Evolutionary conservation across 2,113 vertebrate species (phyloP), one percentile per base, ranked within the genome.

Genomic region (Pholis gunnellus): DNA sequence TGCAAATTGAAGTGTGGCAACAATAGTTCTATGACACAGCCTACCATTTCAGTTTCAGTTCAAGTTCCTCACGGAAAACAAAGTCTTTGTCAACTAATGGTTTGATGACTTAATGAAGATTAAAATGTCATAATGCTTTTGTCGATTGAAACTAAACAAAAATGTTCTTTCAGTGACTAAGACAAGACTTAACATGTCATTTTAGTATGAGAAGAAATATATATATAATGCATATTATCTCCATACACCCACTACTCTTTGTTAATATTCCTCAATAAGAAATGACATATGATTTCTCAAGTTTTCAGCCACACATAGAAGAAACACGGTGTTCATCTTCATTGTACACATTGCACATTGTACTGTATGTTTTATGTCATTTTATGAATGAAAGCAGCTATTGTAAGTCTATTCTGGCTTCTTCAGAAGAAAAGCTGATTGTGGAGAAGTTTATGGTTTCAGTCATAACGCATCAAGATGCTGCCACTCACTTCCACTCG

Each of bases 401-500:
- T 79, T 48, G 14, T 36, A 17, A 20, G 9, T 50, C 11, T 74
- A 15, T 29, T 78, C 44, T 46, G 64, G 46, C 72, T 69, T 64
- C 54, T 63, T 20, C 64, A 56, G 67, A 31, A 65, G 4, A 29
- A 66, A 78, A 59, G 34, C 50, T 34, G 27, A 68, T 67, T 78
- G 56, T 44, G 46, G 70, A 68, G 29, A 74, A 14, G 72, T 66
- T 83, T 71, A 31, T 29, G 44, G 40, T 72, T 75, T 80, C 40
- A 69, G 75, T 76, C 64, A 79, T 36, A 38, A 65, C 44, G 44
- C 72, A 22, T 38, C 0, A n/a, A 79, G 56, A 74, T 71, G 48
- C 81, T 82, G 69, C 65, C 79, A 77, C 61, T 85, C 75, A 82
- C 69, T 74, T 87, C 72, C 75, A 84, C 79, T 89, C 75, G 84